Conservation (phyloP, 2,113 vertebrate species). For the Heptranchias perlo region DNA sequence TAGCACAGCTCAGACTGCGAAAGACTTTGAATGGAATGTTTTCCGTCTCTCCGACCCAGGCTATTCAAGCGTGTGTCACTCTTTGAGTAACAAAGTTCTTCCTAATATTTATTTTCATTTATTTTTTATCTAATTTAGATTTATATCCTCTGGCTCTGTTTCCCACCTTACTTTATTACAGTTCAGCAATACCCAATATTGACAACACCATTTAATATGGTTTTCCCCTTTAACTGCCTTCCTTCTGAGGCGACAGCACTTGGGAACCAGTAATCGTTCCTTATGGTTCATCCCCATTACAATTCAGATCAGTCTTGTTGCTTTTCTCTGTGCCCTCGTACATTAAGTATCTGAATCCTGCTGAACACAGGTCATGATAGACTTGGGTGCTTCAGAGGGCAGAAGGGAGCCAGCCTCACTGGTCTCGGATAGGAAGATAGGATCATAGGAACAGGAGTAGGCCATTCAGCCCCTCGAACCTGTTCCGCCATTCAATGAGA, state of each 20-base stretch:
- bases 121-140: not conserved
- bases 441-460: too few species aligned
- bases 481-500: too few species aligned
- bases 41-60: not conserved
- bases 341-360: not conserved
- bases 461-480: too few species aligned
- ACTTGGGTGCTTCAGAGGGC: not conserved
- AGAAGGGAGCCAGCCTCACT: too few species aligned
- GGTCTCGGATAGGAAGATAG: too few species aligned
- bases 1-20: too few species aligned
- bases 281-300: not conserved
- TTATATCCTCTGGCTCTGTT: not conserved
- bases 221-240: not conserved
- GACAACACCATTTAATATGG: not conserved
- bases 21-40: not conserved
- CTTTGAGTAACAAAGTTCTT: not conserved
- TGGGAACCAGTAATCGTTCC: not conserved
- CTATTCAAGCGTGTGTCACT: not conserved
- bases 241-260: not conserved
- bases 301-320: not conserved
- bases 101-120: not conserved
- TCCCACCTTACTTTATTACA: not conserved
- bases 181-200: not conserved
- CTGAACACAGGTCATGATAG: not conserved
- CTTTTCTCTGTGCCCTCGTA: not conserved